A percentile compares a stretch with the other conserved stretches of the same genome.
Conservation (phyloP, 2,797 vertebrate species). For the Myotis daubentonii region DNA sequence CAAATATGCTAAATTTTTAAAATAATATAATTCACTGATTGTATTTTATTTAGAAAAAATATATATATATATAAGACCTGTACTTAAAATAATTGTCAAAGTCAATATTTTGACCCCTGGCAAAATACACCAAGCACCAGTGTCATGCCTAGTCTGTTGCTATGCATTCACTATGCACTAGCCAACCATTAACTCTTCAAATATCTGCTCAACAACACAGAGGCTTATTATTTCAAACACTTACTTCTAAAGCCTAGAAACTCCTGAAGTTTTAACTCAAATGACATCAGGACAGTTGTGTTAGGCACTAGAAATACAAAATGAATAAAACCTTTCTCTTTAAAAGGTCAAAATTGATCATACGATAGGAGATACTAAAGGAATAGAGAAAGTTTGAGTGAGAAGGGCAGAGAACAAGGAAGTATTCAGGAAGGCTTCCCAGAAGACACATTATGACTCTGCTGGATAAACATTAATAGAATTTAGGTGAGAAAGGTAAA, state of each 20-base stretch:
- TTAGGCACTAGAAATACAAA: neutral
- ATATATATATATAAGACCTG: neutral
- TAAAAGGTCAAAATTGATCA: neutral
- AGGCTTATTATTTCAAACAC: conserved; percentile 3
- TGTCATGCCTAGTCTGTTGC: neutral
- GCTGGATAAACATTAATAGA: neutral
- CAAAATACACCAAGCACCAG: neutral
- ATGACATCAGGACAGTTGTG: neutral
- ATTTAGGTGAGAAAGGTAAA: neutral
- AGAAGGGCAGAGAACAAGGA: neutral
- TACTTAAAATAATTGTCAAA: neutral
- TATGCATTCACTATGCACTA: neutral
- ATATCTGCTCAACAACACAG: neutral
- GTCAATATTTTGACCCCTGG: neutral
- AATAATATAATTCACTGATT: conserved; percentile 18
- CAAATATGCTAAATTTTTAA: conserved; percentile 62
- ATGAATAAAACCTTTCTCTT: neutral
- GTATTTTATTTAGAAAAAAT: conserved; percentile 16
- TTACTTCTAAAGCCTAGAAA: neutral
- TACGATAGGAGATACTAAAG: neutral
- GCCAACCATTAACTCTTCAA: neutral
- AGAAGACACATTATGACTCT: neutral
- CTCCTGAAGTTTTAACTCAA: neutral
- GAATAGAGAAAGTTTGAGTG: neutral
- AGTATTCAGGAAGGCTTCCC: neutral